phyloP scores from a whole-genome alignment of 2,113 vertebrate genomes.

The Paracanthobrama guichenoti region DNA sequence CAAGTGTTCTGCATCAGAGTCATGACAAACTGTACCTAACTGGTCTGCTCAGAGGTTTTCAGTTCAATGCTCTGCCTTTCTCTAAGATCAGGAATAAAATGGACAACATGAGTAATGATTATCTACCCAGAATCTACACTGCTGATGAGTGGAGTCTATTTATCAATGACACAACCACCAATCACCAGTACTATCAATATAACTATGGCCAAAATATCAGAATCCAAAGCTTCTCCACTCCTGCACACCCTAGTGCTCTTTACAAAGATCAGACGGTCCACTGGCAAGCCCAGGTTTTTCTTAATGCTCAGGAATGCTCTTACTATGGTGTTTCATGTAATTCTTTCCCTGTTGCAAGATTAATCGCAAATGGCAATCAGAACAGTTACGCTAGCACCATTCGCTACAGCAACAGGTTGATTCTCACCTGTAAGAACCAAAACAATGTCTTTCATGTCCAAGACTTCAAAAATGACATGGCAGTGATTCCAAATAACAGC shows the following conservation, averaged over 20 bases:
- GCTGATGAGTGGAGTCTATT: conserved; percentile 12
- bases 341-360: conserved; percentile 62
- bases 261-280: conserved; percentile 40
- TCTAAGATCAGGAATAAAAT: conserved; percentile 56
- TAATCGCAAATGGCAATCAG: rapidly evolving
- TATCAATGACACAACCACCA: neutral
- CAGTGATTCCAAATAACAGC: conserved; percentile 54
- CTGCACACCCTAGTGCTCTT: conserved; percentile 70
- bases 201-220: neutral
- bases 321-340: conserved; percentile 44
- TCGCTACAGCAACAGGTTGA: conserved; percentile 68
- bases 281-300: conserved; percentile 66
- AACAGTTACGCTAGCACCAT: conserved; percentile 14
- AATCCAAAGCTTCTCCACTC: conserved; percentile 57
- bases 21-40: conserved; percentile 60
- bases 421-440: conserved; percentile 65
- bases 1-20: conserved; percentile 58
- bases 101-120: conserved; percentile 53
- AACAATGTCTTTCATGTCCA: conserved; percentile 67
- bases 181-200: neutral
- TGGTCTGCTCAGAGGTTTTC: conserved; percentile 67
- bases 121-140: conserved; percentile 74
- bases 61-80: conserved; percentile 74
- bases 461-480: conserved; percentile 64
- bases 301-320: conserved; percentile 58